Base-by-base conservation (phyloP, 2,113 vertebrate genomes). In the Eleginops maclovinus region DNA sequence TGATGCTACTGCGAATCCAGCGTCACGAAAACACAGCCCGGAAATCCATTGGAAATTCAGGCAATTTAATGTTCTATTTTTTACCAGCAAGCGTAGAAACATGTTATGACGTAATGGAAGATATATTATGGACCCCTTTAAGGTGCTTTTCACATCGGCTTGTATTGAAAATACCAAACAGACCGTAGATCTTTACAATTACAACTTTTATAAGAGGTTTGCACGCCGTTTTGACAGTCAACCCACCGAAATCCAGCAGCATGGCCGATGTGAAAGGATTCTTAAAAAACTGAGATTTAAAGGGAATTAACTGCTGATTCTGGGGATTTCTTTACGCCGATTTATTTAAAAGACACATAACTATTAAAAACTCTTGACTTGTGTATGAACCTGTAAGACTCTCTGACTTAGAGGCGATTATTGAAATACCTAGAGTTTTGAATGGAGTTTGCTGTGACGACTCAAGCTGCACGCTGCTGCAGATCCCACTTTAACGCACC, bases 401-500 rank as follows among this genome's bases (percentile, higher is more conserved):
- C 0, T 4, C 0, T 0, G 0, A 6, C 6, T 9, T 1, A 0
- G 19, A 0, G 0, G 0, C 14, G 22, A 4, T 1, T 0, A 0
- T 0, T 21, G 50, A 73, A 88, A 86, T 40, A 0, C 0, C 0
- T 15, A 2, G 16, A 31, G 13, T 74, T 85, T 12, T 43, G 59
- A 58, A 73, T 28, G 6, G 74, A 75, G 79, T 70, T 71, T 11
- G 56, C 31, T 28, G n/a, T 9, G 11, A 77, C 44, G 69, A 13
- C 40, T 51, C 3, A 44, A n/a, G 19, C 41, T 8, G 71, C 66
- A 69, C 81, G 71, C 58, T 80, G 71, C 89, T 51, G 88, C 82
- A 66, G 44, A 15, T 41, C 54, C 62, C 63, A 59, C 66, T 86
- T 72, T 1, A 70, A 78, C 81, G 88, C 87, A 54, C 81, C 66